Percentiles rank a stretch among this genome's conserved stretches.
phyloP scores from a whole-genome alignment of 2,113 vertebrate species.

The Butorides virescens region DNA sequence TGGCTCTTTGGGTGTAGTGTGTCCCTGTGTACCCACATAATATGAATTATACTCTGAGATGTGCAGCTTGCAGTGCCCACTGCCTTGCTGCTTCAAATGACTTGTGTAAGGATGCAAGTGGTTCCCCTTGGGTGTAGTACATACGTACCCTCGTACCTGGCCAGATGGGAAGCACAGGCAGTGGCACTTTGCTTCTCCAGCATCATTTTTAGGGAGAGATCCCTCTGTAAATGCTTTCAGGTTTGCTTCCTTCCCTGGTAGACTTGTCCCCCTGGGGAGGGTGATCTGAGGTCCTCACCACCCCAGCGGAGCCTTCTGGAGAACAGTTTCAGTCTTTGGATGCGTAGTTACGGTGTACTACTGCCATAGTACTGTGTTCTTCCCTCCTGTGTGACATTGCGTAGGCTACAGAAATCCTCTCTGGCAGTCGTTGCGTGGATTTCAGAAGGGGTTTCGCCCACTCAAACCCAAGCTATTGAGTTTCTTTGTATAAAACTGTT shows the following conservation, averaged over 20 bases:
- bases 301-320: neutral
- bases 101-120: neutral
- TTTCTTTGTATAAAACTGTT: neutral
- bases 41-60: neutral
- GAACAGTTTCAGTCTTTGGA: neutral
- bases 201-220: neutral
- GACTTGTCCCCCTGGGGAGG: neutral
- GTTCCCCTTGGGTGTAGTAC: fast-evolving
- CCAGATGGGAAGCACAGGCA: neutral
- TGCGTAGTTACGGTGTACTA: neutral
- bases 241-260: neutral
- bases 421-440: fast-evolving
- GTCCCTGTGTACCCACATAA: no score
- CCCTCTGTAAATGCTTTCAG: neutral
- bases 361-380: neutral
- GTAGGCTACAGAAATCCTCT: neutral
- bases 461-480: neutral
- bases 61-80: neutral
- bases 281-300: neutral
- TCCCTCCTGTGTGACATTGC: neutral
- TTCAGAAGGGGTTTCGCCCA: neutral
- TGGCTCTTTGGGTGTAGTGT: fast-evolving
- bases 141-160: fast-evolving
- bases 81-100: neutral
- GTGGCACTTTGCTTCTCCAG: neutral